These are phyloP conservation scores for Puntigrus tetrazona DNA, from an alignment of 2,113 vertebrate species.

Conservation along the genomic window DNA sequence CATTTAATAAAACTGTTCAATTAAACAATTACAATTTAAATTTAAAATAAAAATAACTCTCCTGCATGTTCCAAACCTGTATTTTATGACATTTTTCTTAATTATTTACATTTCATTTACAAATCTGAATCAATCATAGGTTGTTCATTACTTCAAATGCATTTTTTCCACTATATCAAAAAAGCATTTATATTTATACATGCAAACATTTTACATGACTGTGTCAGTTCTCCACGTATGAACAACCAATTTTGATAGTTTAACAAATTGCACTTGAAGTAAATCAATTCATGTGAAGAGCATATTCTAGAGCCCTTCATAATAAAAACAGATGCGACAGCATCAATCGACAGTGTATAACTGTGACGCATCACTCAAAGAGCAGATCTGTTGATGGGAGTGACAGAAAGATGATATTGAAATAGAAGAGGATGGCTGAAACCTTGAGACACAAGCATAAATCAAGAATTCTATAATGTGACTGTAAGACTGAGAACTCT, in stretches of 20 bases:
- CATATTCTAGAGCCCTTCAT: constrained; percentile 10
- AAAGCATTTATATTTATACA: neutral
- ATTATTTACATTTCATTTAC: neutral
- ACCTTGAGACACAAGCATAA: constrained; percentile 31
- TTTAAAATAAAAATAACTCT: neutral
- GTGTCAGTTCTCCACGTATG: neutral
- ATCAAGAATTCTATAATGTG: constrained; percentile 31
- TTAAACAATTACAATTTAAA: no score
- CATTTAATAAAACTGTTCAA: neutral
- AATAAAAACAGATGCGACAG: constrained; percentile 23
- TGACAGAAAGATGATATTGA: constrained; percentile 48
- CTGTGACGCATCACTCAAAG: constrained; percentile 35
- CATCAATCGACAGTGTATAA: constrained; percentile 2
- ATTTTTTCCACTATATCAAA: neutral
- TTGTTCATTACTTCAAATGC: neutral
- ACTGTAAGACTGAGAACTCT: constrained; percentile 36
- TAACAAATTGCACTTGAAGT: constrained; percentile 20
- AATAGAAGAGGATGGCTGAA: constrained; percentile 30
- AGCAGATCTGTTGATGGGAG: constrained; percentile 37
- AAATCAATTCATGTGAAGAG: constrained; percentile 22
- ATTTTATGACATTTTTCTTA: neutral
- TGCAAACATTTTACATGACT: neutral
- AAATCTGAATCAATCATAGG: neutral
- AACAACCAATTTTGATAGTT: constrained; percentile 5
- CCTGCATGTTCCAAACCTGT: neutral